Base-by-base conservation (phyloP, 2,797 vertebrate species). In the Rhodeus uyekii region DNA sequence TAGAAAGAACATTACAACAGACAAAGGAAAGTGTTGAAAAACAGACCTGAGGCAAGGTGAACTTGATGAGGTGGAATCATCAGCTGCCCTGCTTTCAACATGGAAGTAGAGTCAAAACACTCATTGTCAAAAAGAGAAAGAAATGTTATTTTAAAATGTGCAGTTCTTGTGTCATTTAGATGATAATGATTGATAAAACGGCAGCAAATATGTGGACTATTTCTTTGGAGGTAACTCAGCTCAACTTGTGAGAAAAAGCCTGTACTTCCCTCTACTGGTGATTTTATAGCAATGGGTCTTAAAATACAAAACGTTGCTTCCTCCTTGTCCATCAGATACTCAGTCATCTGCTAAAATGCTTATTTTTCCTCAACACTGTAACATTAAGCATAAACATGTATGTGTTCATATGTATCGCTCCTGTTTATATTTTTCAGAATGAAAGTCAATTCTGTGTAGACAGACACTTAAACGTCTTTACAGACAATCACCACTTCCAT, bases 201-300 rank as follows among this genome's bases (percentile, higher is more conserved):
- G 9, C n/a, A 32, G 24, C 58, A 69, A 32, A 58, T 68, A 32
- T 58, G 12, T 36, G 22, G 42, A 44, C 29, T 16, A 12, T 14
- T n/a, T 48, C 12, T 42, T n/a, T 69, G 7, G 68, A 74, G 16
- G 12, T 61, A 71, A 39, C 27, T 60, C 3, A 29, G 27, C 12
- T 44, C 27, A 60, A 55, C 29, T 74, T 27, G 4, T 38, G 18
- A 65, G 16, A 44, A 39, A 76, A 82, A 64, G 38, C 18, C 27
- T 83, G 83, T 78, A 91, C 55, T 77, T 85, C 73, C 88, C 91
- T 90, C 89, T 88, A 89, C 88, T 92, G 87, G 38, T 64, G 46
- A 53, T 58, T 24, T 48, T n/a, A 67, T 29, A 29, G 50, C 55
- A 80, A 24, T 73, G 38, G 83, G 53, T 29, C 55, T 53, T 44